Evolutionary conservation across 2,797 vertebrate species (phyloP).

Genomic region (Betta splendens): DNA sequence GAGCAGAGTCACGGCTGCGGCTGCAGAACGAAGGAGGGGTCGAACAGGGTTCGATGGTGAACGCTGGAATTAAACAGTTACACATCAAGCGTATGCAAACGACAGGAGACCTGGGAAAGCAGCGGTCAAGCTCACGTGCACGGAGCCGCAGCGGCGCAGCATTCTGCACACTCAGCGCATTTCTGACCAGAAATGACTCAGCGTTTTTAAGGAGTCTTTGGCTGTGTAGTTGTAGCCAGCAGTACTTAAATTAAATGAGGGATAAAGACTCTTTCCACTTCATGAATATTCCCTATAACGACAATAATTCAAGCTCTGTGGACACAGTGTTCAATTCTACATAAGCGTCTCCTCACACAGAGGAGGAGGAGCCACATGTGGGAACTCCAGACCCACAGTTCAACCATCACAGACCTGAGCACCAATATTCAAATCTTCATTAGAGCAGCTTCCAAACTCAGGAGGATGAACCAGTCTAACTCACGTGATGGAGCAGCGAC

Average conservation of each 20-base stretch:
- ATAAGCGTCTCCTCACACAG: conserved; percentile 24
- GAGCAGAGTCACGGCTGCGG: not conserved
- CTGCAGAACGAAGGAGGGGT: too few species aligned
- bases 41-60: too few species aligned
- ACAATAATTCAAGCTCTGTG: conserved; percentile 46
- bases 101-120: not conserved
- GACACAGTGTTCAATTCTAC: conserved; percentile 43
- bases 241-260: conserved; percentile 64
- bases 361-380: too few species aligned
- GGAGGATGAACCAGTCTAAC: not conserved
- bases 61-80: not conserved
- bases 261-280: conserved; percentile 57
- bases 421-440: not conserved
- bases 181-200: conserved; percentile 49
- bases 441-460: conserved; percentile 2
- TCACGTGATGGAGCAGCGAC: not conserved
- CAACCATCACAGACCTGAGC: not conserved
- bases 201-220: conserved; percentile 55
- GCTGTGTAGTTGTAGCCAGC: conserved; percentile 38
- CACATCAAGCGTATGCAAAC: not conserved
- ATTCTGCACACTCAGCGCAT: conserved; percentile 51
- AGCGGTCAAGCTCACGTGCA: conserved; percentile 23
- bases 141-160: conserved; percentile 31
- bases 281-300: conserved; percentile 61
- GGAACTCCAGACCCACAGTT: too few species aligned